Evolutionary conservation across 2,113 vertebrate genomes (phyloP).

Genomic region (Chaenogobius annularis): DNA sequence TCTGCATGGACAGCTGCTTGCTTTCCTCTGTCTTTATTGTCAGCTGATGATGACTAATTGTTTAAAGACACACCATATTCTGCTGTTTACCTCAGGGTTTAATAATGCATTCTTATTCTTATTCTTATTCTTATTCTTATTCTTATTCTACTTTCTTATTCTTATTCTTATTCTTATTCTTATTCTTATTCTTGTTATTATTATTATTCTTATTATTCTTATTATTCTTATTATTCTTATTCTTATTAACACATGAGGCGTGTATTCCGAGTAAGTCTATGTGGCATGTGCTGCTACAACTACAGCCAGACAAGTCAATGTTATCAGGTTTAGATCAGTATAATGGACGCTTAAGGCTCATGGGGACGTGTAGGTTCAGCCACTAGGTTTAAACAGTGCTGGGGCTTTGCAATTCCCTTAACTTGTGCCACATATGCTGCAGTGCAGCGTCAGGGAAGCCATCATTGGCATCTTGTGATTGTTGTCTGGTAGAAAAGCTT

Average conservation of each 20-base stretch:
- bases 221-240: no score
- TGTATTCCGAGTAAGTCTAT: constrained; percentile 23
- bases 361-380: not conserved
- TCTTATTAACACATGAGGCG: not conserved
- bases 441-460: constrained; percentile 46
- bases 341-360: constrained; percentile 29
- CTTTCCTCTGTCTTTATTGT: constrained; percentile 1
- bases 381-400: not conserved
- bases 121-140: no score
- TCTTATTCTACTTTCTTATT: no score
- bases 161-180: no score
- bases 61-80: constrained; percentile 1
- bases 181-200: no score
- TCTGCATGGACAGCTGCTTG: constrained; percentile 42
- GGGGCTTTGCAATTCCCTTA: constrained; percentile 27
- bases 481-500: constrained; percentile 69
- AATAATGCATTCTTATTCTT: not conserved
- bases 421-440: constrained; percentile 60
- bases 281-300: constrained; percentile 34
- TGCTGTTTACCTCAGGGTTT: not conserved
- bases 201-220: no score
- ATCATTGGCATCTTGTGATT: constrained; percentile 60
- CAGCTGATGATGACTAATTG: constrained; percentile 26
- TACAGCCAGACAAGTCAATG: constrained; percentile 35
- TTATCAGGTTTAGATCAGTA: constrained; percentile 56